Conservation (phyloP, 1,140 invertebrate genomes). For the Matsumurasca onukii region DNA sequence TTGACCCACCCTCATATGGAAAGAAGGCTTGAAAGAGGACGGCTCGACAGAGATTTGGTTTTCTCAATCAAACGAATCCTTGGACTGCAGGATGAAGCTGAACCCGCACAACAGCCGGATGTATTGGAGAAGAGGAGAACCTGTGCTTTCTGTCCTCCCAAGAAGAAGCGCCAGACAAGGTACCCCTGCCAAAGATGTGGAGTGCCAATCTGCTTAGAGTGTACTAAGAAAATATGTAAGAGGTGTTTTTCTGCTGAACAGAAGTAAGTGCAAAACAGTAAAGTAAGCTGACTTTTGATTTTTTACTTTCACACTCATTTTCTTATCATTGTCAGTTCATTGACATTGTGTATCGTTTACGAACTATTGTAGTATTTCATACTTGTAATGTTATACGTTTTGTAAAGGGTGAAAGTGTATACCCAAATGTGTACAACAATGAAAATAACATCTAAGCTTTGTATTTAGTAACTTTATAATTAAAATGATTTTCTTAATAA, state of each 20-base stretch:
- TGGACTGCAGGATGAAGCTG: background rate
- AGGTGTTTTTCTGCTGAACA: background rate
- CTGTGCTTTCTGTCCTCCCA: background rate
- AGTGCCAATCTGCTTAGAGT: constrained; percentile 5
- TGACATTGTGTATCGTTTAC: too few species aligned
- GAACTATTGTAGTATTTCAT: background rate
- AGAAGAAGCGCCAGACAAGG: constrained; percentile 14
- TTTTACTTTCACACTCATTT: too few species aligned
- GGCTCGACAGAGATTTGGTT: constrained; percentile 1
- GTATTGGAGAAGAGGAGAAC: background rate
- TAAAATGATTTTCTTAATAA: too few species aligned
- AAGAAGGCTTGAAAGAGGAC: background rate
- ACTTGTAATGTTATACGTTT: background rate
- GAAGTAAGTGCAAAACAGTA: too few species aligned
- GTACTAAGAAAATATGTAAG: background rate
- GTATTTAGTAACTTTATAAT: too few species aligned
- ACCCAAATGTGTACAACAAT: too few species aligned
- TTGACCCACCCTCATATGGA: background rate
- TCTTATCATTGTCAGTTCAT: too few species aligned
- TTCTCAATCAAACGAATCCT: background rate
- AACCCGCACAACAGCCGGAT: too few species aligned
- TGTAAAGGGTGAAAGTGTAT: background rate
- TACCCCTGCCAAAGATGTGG: background rate
- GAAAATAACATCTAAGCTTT: too few species aligned
- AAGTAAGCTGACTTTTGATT: too few species aligned